Evolutionary conservation across 2,113 vertebrate species (phyloP), one percentile per base, ranked within the genome.

Genomic region (Brevimyrus niger): DNA sequence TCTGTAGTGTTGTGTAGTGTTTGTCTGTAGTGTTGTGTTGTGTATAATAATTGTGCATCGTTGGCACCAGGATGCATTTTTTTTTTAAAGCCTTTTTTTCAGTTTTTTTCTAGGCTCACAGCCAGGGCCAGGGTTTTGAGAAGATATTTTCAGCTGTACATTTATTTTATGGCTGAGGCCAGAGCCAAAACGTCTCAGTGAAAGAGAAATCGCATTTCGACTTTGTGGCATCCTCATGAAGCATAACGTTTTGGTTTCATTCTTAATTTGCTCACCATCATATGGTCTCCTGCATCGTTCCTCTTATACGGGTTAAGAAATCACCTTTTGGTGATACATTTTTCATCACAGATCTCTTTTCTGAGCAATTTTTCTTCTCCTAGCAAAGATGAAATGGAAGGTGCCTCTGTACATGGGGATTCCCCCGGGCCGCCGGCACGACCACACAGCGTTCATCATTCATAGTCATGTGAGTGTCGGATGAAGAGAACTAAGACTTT

Each of bases 311-410:
- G 46, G 46, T 86, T 47, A 47, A 50, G 83, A 47, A 86, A 53
- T 48, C 27, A 31, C 85, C 31, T 55, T 53, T 87, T 3, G 50
- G n/a, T 27, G 44, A 51, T 51, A 38, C 0, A 69, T 61, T 35
- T 89, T 69, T 86, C 47, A 65, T 58, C n/a, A 42, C 4, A 19
- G 35, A 80, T 80, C 38, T 1, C 61, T 19, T 53, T 13, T 91
- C 48, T 84, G 44, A 46, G 42, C 82, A 23, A 44, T 84, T 92
- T 27, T 90, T 44, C 87, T 88, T 92, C 65, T 91, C 48, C 42
- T 90, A 97, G 95, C 93, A 65, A 96, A 96, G 88, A 95, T 94
- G 89, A 97, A 97, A 92, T 96, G 95, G 95, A 97, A 97, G 91
- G 93, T 96, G 23, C 94, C 94, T 27, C 93, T 97, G 88, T 96